Percentiles rank a stretch among this genome's conserved stretches.
Conservation (phyloP, 2,797 vertebrate species). For the Linurgus olivaceus region DNA sequence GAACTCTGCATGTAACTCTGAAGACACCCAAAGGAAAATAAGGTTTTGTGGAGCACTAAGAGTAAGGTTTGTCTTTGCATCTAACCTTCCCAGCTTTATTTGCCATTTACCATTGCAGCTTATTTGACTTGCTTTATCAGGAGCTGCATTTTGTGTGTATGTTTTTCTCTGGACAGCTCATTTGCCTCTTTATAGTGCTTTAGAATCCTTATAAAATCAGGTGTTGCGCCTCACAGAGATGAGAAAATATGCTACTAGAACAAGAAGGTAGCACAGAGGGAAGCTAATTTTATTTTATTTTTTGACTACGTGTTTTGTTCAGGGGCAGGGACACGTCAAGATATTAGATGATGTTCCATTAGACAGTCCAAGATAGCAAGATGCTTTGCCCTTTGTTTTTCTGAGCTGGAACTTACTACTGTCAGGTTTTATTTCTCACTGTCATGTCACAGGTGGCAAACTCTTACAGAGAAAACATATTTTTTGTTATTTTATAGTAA, state of each 20-base stretch:
- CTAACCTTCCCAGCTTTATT: neutral
- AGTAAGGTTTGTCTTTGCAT: neutral
- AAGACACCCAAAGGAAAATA: neutral
- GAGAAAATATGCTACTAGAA: neutral
- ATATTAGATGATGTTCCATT: neutral
- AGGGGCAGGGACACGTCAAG: neutral
- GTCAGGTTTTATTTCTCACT: neutral
- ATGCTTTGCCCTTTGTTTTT: neutral
- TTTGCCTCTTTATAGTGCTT: neutral
- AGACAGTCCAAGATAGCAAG: neutral
- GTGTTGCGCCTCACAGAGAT: neutral
- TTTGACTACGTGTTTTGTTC: neutral
- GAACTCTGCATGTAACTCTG: neutral
- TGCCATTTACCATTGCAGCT: neutral
- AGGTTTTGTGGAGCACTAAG: neutral
- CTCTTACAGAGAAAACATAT: neutral
- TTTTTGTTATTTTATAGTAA: neutral
- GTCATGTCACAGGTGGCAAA: neutral
- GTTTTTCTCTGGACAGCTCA: neutral
- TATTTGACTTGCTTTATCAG: constrained; percentile 3
- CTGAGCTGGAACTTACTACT: neutral
- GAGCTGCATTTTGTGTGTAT: neutral
- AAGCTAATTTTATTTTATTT: neutral
- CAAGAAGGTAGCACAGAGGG: neutral
- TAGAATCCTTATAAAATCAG: neutral